These are phyloP conservation scores for Setophaga petechia DNA, from an alignment of 2,113 vertebrate genomes.

Conservation along the genomic window DNA sequence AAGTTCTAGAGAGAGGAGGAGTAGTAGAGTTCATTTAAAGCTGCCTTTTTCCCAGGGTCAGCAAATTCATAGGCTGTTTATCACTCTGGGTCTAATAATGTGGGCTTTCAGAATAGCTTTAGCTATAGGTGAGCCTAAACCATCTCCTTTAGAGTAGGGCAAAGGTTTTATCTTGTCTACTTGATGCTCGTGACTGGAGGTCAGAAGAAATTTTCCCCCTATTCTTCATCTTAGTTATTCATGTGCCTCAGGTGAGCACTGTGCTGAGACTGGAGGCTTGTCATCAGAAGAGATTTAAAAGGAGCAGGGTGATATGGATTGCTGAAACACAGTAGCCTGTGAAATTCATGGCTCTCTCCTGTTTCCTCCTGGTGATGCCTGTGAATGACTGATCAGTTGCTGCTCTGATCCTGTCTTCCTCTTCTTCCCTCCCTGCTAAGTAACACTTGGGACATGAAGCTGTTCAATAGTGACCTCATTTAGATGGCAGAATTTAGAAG, in stretches of 20 bases:
- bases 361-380: background rate
- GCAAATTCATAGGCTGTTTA: background rate
- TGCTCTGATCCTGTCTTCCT: background rate
- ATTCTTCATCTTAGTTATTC: background rate
- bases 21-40: background rate
- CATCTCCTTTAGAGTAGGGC: fast-evolving
- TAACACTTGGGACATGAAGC: background rate
- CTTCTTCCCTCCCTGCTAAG: background rate
- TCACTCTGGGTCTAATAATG: background rate
- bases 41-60: background rate
- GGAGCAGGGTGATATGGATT: background rate
- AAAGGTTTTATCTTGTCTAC: background rate
- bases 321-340: background rate
- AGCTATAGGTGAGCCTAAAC: background rate
- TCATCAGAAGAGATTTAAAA: background rate
- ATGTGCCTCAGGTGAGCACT: background rate
- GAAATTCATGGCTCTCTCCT: background rate
- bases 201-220: background rate
- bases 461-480: background rate
- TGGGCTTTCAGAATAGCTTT: background rate
- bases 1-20: background rate
- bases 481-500: background rate
- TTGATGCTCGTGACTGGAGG: background rate
- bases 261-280: background rate
- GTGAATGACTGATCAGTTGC: background rate